Percentiles rank a stretch among this genome's conserved stretches.
Evolutionary conservation across 1,140 invertebrate genomes (phyloP).

Genomic region (Stratiolaelaps scimitus): DNA sequence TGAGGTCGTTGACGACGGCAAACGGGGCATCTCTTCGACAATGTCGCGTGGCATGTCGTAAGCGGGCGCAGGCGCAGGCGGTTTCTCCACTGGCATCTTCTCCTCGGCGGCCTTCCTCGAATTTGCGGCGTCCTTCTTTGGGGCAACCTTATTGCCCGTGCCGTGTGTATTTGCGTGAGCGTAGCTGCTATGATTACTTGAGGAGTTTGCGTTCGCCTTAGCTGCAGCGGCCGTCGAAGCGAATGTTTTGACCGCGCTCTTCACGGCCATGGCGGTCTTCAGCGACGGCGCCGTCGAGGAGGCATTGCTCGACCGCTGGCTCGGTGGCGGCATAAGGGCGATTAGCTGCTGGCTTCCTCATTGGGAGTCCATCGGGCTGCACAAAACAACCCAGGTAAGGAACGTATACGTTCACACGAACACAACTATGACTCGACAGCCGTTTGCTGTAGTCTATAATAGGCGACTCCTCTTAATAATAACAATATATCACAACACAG

Average conservation of each 20-base stretch:
- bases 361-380: too few species aligned
- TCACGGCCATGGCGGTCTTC: slow-evolving; percentile 24
- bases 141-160: slow-evolving; percentile 1
- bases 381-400: too few species aligned
- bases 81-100: slow-evolving; percentile 21
- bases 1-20: slow-evolving; percentile 19
- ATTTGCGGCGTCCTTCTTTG: slow-evolving; percentile 16
- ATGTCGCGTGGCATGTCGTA: slow-evolving; percentile 25
- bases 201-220: too few species aligned
- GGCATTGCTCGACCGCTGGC: slow-evolving; percentile 20
- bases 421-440: too few species aligned
- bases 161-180: neutral
- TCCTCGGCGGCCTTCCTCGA: neutral
- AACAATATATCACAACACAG: too few species aligned
- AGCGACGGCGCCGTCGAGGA: neutral
- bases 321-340: slow-evolving; percentile 22
- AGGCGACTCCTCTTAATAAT: too few species aligned
- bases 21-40: slow-evolving; percentile 20
- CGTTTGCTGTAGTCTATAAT: too few species aligned
- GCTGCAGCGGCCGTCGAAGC: neutral
- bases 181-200: too few species aligned
- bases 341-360: too few species aligned
- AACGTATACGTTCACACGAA: too few species aligned
- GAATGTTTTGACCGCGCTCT: slow-evolving; percentile 22
- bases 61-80: neutral